Percentiles rank a stretch among this genome's conserved stretches.
These are phyloP conservation scores for Diarsia mendica DNA, from an alignment of 2,888 invertebrate species.

Conservation along the genomic window DNA sequence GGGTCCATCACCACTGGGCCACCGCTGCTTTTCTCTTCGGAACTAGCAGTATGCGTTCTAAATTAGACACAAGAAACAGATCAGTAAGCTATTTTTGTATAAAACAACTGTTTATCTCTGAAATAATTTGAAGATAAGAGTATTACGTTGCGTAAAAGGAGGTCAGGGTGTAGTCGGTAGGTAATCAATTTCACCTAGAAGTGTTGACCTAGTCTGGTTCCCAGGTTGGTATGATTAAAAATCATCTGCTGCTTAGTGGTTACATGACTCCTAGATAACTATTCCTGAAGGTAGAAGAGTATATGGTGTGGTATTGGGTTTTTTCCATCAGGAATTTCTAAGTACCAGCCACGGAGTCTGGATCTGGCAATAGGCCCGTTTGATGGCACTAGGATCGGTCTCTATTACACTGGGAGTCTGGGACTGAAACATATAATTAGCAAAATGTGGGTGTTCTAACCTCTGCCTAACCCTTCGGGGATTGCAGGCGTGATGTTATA, in stretches of 20 bases:
- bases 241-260: not conserved
- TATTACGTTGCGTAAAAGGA: constrained; percentile 7
- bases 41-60: constrained; percentile 21
- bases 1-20: too few species aligned
- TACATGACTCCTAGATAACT: too few species aligned
- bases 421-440: too few species aligned
- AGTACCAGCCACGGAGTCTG: too few species aligned
- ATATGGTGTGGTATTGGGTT: too few species aligned
- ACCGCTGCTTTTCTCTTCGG: not conserved
- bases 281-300: not conserved
- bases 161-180: constrained; percentile 21
- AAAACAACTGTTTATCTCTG: constrained; percentile 10
- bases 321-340: too few species aligned
- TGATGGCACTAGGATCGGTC: too few species aligned
- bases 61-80: constrained; percentile 24
- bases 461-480: too few species aligned
- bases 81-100: constrained; percentile 30
- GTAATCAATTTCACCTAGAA: constrained; percentile 6
- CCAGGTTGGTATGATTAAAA: constrained; percentile 15
- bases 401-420: too few species aligned
- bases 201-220: not conserved
- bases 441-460: too few species aligned
- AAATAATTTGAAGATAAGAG: constrained; percentile 27
- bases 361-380: too few species aligned
- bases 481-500: too few species aligned